Evolutionary conservation across 2,888 invertebrate species (phyloP).

Genomic region (Pseudolycoriella hygida): DNA sequence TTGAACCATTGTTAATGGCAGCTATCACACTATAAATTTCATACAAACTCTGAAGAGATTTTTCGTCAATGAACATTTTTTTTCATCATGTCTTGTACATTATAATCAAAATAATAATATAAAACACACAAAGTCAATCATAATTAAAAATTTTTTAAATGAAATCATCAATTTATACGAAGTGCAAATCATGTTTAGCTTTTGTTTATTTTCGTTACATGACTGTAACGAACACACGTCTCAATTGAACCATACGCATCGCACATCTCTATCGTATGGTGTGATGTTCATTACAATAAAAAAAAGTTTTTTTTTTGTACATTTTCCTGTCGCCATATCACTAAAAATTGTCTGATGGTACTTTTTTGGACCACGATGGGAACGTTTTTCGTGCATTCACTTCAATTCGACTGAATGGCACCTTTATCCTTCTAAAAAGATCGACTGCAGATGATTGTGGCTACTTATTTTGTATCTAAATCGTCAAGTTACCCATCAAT

Average conservation of each 20-base stretch:
- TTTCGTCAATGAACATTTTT: too few relatives aligned
- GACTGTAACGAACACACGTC: background rate
- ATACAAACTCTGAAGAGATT: too few relatives aligned
- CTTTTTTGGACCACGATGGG: too few relatives aligned
- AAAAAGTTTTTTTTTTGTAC: background rate
- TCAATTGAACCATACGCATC: background rate
- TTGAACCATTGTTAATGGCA: too few relatives aligned
- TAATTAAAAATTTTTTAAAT: too few relatives aligned
- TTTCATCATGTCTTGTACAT: too few relatives aligned
- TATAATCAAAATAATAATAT: too few relatives aligned
- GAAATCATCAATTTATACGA: too few relatives aligned
- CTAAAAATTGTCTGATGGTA: background rate
- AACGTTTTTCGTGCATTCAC: background rate
- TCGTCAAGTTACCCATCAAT: slow-evolving; percentile 1
- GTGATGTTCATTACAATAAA: background rate
- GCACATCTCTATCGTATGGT: background rate
- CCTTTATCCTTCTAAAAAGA: slow-evolving; percentile 1
- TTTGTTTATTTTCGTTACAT: too few relatives aligned
- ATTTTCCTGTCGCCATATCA: slow-evolving; percentile 1
- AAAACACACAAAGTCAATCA: too few relatives aligned
- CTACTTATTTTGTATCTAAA: background rate
- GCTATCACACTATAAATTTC: too few relatives aligned
- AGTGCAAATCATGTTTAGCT: too few relatives aligned
- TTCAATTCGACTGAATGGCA: background rate
- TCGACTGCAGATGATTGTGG: background rate